Conservation (phyloP, 2,113 vertebrate species). For the Eretmochelys imbricata region DNA sequence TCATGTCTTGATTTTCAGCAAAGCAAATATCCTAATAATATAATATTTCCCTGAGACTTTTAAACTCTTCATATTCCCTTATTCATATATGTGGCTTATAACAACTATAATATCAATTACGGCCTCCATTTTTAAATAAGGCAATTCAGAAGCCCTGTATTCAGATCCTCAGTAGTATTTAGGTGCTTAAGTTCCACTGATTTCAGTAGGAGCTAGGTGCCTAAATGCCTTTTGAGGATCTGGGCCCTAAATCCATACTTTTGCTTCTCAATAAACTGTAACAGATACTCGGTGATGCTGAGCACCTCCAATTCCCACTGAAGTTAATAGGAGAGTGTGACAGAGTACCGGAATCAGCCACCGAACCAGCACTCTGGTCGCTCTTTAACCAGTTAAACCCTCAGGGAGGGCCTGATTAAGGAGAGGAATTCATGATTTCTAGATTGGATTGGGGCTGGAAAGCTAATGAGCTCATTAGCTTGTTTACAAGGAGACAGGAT, state of each 20-base stretch:
- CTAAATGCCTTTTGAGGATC: background rate
- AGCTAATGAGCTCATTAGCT: no score
- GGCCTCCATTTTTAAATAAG: background rate
- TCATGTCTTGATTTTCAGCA: constrained; percentile 62
- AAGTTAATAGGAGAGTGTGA: background rate
- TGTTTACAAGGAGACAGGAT: no score
- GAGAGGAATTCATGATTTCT: no score
- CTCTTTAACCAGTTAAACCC: no score
- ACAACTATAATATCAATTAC: background rate
- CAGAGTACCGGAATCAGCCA: background rate
- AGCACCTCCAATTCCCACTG: background rate
- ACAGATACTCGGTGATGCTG: background rate
- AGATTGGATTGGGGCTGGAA: no score
- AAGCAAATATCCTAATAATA: constrained; percentile 62
- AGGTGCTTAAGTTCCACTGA: no score
- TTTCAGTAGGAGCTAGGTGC: no score
- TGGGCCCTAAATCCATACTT: background rate
- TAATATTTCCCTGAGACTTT: constrained; percentile 54
- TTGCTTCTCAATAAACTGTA: background rate
- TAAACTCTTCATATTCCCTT: constrained; percentile 57
- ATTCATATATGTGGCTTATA: constrained; percentile 15
- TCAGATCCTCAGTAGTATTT: background rate
- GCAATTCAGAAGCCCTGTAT: background rate
- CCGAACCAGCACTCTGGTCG: no score
- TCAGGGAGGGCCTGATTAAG: no score